These are phyloP conservation scores for Pseudopodoces humilis DNA, from an alignment of 2,113 vertebrate species.

Conservation along the genomic window DNA sequence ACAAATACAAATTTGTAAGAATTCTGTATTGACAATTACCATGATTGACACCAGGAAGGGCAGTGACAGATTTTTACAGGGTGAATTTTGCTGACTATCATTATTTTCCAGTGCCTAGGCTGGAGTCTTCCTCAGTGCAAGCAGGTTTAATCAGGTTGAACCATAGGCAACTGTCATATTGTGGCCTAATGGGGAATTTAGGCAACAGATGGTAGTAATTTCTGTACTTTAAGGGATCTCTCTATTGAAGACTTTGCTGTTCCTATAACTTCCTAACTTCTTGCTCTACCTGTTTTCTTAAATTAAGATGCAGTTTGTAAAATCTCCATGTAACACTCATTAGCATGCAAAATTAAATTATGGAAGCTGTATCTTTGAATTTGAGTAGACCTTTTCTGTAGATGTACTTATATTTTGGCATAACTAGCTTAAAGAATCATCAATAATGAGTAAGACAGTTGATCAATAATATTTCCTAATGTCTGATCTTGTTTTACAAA, in stretches of 20 bases:
- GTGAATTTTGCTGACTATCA: not conserved
- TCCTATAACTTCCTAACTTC: not conserved
- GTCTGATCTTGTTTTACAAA: not conserved
- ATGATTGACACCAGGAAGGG: not conserved
- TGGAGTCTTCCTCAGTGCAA: not conserved
- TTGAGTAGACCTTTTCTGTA: not conserved
- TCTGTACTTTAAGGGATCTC: not conserved
- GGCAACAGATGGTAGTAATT: not conserved
- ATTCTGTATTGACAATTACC: not conserved
- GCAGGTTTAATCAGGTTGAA: not conserved
- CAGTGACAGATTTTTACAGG: not conserved
- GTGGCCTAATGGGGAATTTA: not conserved
- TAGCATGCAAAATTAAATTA: not conserved
- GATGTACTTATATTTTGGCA: not conserved
- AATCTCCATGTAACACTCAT: not conserved
- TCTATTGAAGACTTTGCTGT: not conserved
- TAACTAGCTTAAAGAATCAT: not conserved
- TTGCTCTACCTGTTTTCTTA: not conserved
- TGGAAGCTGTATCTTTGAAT: not conserved
- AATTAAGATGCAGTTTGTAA: not conserved
- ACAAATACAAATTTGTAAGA: not conserved
- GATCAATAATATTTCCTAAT: not conserved
- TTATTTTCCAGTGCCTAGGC: not conserved
- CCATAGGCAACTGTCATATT: not conserved
- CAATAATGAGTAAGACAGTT: not conserved